These are phyloP conservation scores for Lissocephala sabroskyi DNA, from an alignment of 2,888 invertebrate species.

Conservation along the genomic window DNA sequence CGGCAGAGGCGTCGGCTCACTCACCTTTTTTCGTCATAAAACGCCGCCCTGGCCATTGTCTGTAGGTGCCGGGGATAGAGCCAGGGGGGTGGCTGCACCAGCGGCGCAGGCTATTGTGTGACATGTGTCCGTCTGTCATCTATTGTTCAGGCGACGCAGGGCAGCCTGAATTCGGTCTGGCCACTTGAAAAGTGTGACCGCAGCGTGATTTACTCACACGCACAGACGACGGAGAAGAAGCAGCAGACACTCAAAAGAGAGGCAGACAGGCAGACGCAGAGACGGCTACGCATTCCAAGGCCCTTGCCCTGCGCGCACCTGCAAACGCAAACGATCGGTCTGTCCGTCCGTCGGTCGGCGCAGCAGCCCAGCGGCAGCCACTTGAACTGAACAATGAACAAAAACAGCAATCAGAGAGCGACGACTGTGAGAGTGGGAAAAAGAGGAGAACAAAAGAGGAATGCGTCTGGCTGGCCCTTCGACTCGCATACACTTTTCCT, in stretches of 20 bases:
- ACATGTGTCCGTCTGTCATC: constrained; percentile 28
- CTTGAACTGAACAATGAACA: constrained; percentile 52
- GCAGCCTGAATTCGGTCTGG: constrained; percentile 10
- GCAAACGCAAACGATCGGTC: constrained; percentile 42
- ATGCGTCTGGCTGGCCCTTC: constrained; percentile 59
- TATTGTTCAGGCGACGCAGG: constrained; percentile 11
- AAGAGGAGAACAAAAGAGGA: constrained; percentile 47
- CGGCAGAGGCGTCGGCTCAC: constrained; percentile 2
- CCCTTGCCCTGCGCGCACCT: constrained; percentile 66
- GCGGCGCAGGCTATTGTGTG: constrained; percentile 49
- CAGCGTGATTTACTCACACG: constrained; percentile 60
- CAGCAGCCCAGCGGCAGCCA: constrained; percentile 28
- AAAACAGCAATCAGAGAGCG: too few relatives aligned
- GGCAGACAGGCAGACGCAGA: constrained; percentile 15
- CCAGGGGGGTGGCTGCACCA: too few relatives aligned
- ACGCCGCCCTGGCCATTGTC: not conserved
- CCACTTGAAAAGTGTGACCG: constrained; percentile 67
- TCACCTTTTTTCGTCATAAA: constrained; percentile 22
- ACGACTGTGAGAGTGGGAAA: too few relatives aligned
- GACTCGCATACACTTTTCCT: constrained; percentile 38
- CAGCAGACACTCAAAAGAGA: not conserved
- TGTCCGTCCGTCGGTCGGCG: constrained; percentile 13
- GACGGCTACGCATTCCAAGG: constrained; percentile 55
- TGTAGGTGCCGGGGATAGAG: too few relatives aligned
- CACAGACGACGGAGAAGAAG: constrained; percentile 29